Evolutionary conservation across 2,113 vertebrate species (phyloP), one percentile per base, ranked within the genome.

Genomic region (Eonycteris spelaea): DNA sequence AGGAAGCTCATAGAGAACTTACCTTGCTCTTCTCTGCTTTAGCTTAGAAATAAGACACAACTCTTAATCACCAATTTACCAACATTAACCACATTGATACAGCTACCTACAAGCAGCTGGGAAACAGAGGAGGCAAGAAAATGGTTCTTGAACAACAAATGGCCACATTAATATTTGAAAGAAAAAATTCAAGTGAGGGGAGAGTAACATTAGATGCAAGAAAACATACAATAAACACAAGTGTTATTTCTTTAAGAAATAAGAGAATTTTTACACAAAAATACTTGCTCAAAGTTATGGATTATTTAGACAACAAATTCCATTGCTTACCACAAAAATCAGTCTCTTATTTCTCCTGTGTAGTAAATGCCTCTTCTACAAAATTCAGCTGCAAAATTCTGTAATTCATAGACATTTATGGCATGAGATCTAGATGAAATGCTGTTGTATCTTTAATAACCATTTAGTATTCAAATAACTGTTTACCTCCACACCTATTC

Each of bases 241-340:
- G 45, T 78, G 2, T 26, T 86, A 48, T 90, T 35, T 38, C 16
- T 65, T 59, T 53, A 86, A 91, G 0, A 67, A 95, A 65, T 77
- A 16, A 92, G 10, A 19, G 19, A 65, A 2, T 24, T 12, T 68
- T 4, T 73, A 30, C 22, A 26, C 33, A 51, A 78, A 94, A 68
- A 78, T n/a, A 13, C 51, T 53, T 86, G 78, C 96, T 77, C 57
- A 74, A 45, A 28, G 12, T 65, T 78, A 45, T 0, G 12, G 90
- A 92, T 48, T 87, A 53, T 55, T 77, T 97, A 93, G 91, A 22
- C 18, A 0, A 92, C 9, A 91, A n/a, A 40, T 48, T 97, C 1
- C 59, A 67, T 51, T 26, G 33, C 40, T 65, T 2, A 0, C 12
- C 33, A 5, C 35, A 43, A 55, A 71, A 80, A 59, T 87, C 4